Evolutionary conservation across 2,888 invertebrate genomes (phyloP).

Genomic region (Horisme vitalbata): DNA sequence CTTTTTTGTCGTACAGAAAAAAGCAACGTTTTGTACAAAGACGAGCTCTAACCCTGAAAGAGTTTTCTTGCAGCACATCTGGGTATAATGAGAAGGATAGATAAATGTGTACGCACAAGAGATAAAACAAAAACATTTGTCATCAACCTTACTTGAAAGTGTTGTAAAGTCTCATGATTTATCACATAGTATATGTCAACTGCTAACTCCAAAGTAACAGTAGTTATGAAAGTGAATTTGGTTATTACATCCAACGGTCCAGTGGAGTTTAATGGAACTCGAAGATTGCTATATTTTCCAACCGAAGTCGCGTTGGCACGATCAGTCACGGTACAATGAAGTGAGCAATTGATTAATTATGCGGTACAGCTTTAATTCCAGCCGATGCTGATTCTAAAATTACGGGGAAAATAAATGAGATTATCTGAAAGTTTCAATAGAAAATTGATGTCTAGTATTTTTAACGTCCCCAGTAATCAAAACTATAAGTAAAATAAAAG

Average conservation of each 20-base stretch:
- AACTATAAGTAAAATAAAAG: too few species aligned
- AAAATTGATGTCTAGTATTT: not conserved
- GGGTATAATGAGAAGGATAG: too few species aligned
- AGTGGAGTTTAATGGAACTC: slow-evolving; percentile 18
- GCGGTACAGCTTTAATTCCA: not conserved
- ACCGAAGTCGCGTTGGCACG: slow-evolving; percentile 1
- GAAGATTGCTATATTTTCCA: slow-evolving; percentile 18
- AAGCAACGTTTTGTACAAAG: too few species aligned
- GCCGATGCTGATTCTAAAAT: not conserved
- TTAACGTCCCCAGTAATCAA: too few species aligned
- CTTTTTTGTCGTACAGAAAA: too few species aligned
- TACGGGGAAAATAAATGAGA: not conserved
- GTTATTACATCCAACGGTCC: slow-evolving; percentile 20
- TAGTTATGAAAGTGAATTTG: slow-evolving; percentile 28
- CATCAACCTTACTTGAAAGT: too few species aligned
- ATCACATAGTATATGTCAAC: not conserved
- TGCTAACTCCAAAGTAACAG: slow-evolving; percentile 1
- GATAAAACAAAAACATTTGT: too few species aligned
- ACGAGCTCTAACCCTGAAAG: too few species aligned
- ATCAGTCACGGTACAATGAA: slow-evolving; percentile 16
- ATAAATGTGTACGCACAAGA: too few species aligned
- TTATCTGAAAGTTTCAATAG: not conserved
- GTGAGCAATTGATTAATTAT: slow-evolving; percentile 12
- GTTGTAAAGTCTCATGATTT: too few species aligned
- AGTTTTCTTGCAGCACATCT: too few species aligned